phyloP scores from a whole-genome alignment of 2,888 invertebrate species.

The Teleiodes luculella region DNA sequence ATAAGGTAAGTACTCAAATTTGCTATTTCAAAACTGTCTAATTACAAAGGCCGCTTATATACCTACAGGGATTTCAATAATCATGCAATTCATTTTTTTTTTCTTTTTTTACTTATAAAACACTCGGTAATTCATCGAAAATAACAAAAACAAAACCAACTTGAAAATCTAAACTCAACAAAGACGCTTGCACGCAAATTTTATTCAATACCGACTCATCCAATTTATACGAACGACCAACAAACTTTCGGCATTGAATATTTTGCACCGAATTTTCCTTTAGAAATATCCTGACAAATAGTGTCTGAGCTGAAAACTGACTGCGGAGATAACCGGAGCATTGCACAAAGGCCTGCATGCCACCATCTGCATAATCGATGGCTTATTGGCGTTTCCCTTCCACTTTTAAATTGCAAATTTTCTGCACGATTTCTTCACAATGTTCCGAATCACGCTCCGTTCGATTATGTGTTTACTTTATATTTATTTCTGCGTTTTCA shows the following conservation, averaged over 20 bases:
- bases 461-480: slow-evolving; percentile 55
- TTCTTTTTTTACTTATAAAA: too few relatives aligned
- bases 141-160: background rate
- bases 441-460: slow-evolving; percentile 60
- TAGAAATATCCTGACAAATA: slow-evolving; percentile 65
- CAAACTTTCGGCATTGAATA: slow-evolving; percentile 38
- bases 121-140: too few relatives aligned
- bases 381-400: slow-evolving; percentile 75
- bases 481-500: slow-evolving; percentile 38
- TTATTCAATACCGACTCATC: background rate
- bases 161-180: background rate
- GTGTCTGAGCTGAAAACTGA: slow-evolving; percentile 56
- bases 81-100: too few relatives aligned
- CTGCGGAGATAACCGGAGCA: slow-evolving; percentile 70
- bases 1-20: too few relatives aligned
- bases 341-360: slow-evolving; percentile 71
- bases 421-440: slow-evolving; percentile 73
- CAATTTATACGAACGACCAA: slow-evolving; percentile 1
- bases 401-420: slow-evolving; percentile 79
- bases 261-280: slow-evolving; percentile 41
- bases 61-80: too few relatives aligned
- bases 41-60: too few relatives aligned
- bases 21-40: too few relatives aligned
- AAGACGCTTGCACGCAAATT: background rate
- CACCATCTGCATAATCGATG: slow-evolving; percentile 77